Conservation (phyloP, 1,140 invertebrate species). For the Tetramorium alpestre region DNA sequence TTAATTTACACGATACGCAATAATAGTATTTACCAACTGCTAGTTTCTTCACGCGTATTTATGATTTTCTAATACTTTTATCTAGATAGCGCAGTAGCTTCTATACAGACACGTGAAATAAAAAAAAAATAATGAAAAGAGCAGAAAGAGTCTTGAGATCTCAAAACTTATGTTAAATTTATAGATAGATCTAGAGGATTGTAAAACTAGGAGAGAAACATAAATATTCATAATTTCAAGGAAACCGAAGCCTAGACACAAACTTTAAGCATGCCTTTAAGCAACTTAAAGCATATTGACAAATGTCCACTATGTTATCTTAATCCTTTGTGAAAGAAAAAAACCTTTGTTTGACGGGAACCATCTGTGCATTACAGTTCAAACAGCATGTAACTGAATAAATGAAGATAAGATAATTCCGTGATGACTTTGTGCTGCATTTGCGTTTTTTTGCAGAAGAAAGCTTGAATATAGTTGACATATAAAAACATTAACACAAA, state of each 20-base stretch:
- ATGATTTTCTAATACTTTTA: not conserved
- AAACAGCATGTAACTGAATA: slow-evolving; percentile 52
- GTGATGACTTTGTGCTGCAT: not conserved
- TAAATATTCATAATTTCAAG: slow-evolving; percentile 32
- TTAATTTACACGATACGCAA: not conserved
- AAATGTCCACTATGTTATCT: slow-evolving; percentile 51
- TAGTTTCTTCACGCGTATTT: not conserved
- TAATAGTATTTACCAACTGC: not conserved
- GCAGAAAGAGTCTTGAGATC: not conserved
- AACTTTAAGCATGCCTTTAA: slow-evolving; percentile 22
- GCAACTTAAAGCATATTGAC: slow-evolving; percentile 52
- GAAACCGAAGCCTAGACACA: not conserved
- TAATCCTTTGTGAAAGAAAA: slow-evolving; percentile 41
- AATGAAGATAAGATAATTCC: slow-evolving; percentile 51
- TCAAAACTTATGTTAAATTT: not conserved
- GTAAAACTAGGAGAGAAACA: not conserved
- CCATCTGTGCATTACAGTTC: slow-evolving; percentile 29
- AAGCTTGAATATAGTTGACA: not conserved
- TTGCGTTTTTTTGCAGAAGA: not conserved
- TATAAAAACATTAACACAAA: not conserved
- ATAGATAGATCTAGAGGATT: not conserved
- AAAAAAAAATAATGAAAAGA: not conserved
- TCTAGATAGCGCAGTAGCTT: slow-evolving; percentile 25
- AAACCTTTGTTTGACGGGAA: slow-evolving; percentile 46
- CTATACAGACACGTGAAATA: not conserved